Evolutionary conservation across 2,888 invertebrate genomes (phyloP).

Genomic region (Agrotis exclamationis): DNA sequence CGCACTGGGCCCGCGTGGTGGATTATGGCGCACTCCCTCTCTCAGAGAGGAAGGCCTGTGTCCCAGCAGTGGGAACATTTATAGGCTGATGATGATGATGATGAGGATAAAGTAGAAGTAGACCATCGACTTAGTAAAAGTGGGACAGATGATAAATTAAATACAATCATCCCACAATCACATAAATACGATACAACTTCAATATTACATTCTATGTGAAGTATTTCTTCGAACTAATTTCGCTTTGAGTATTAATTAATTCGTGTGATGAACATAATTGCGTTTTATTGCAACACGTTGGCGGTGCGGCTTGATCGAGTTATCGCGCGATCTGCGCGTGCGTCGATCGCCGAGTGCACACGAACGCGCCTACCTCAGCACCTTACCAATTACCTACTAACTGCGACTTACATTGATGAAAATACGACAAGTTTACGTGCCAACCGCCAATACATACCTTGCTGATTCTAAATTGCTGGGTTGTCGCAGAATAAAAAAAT

Average conservation of each 20-base stretch:
- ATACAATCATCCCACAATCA: slow-evolving; percentile 7
- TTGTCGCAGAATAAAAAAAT: background rate
- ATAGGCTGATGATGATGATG: too few relatives aligned
- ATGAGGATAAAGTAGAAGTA: background rate
- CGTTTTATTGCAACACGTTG: slow-evolving; percentile 74
- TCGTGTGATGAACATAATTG: slow-evolving; percentile 74
- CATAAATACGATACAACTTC: background rate
- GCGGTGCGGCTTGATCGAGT: slow-evolving; percentile 69
- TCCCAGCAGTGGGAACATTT: too few relatives aligned
- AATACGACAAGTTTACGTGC: slow-evolving; percentile 43
- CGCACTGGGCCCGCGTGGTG: too few relatives aligned
- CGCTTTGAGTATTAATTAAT: slow-evolving; percentile 70
- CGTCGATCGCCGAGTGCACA: slow-evolving; percentile 56
- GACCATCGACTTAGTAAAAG: background rate
- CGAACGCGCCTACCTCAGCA: slow-evolving; percentile 63
- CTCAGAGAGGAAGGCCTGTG: too few relatives aligned
- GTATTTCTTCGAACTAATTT: slow-evolving; percentile 70
- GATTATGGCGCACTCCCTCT: too few relatives aligned
- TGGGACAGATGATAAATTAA: background rate
- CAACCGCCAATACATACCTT: slow-evolving; percentile 18
- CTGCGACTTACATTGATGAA: slow-evolving; percentile 53
- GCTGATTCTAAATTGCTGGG: slow-evolving; percentile 33
- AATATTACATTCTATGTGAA: slow-evolving; percentile 28
- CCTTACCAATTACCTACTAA: slow-evolving; percentile 67
- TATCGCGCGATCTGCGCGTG: slow-evolving; percentile 71